Evolutionary conservation across 2,888 invertebrate species (phyloP).

Genomic region (Lypha dubia): DNA sequence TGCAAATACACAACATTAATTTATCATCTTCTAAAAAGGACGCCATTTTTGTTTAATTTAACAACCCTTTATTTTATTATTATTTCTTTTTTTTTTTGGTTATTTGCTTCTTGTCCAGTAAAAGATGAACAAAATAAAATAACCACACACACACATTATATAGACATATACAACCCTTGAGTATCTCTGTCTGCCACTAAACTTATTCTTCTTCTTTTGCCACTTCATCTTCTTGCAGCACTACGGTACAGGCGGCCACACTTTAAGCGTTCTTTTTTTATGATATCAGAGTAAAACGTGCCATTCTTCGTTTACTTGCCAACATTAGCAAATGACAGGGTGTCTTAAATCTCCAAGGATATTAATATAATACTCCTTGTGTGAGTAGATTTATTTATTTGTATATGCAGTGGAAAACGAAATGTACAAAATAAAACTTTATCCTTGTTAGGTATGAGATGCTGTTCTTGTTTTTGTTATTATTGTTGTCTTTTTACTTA

Average conservation of each 20-base stretch:
- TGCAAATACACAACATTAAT: slow-evolving; percentile 69
- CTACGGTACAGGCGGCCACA: slow-evolving; percentile 24
- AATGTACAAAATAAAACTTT: slow-evolving; percentile 52
- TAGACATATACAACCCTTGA: slow-evolving; percentile 57
- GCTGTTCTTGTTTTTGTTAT: slow-evolving; percentile 30
- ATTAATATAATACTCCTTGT: slow-evolving; percentile 56
- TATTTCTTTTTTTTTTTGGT: slow-evolving; percentile 1
- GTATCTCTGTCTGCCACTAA: slow-evolving; percentile 47
- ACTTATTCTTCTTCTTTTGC: slow-evolving; percentile 60
- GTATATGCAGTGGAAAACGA: slow-evolving; percentile 18
- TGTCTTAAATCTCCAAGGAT: slow-evolving; percentile 73
- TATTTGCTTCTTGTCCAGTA: slow-evolving; percentile 32
- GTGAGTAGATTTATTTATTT: neutral
- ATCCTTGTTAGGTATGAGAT: slow-evolving; percentile 30
- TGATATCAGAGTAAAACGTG: slow-evolving; percentile 29
- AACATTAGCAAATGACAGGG: slow-evolving; percentile 70
- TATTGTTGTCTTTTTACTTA: slow-evolving; percentile 36
- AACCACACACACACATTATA: neutral
- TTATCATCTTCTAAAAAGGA: slow-evolving; percentile 70
- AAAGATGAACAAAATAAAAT: slow-evolving; percentile 43
- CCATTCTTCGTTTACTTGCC: slow-evolving; percentile 51
- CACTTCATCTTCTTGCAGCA: slow-evolving; percentile 58
- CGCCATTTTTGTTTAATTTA: slow-evolving; percentile 72
- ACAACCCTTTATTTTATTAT: slow-evolving; percentile 61
- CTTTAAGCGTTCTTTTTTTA: slow-evolving; percentile 36